Conservation (phyloP, 2,888 invertebrate genomes). For the Dasysyrphus albostriatus region DNA sequence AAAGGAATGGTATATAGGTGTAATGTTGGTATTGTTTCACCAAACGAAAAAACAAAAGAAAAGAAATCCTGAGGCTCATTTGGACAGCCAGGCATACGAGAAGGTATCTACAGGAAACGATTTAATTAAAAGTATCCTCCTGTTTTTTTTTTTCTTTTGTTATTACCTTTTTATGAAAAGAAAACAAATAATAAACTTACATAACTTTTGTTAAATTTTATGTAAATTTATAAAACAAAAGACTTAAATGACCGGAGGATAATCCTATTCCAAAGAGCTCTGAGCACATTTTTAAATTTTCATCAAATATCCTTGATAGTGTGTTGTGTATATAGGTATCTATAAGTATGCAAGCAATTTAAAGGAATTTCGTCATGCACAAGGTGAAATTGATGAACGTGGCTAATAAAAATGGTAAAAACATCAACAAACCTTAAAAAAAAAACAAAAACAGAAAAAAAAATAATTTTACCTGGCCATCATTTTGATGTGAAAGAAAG, state of each 20-base stretch:
- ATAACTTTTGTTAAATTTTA: constrained; percentile 50
- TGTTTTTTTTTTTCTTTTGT: neutral
- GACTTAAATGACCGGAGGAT: constrained; percentile 29
- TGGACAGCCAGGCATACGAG: neutral
- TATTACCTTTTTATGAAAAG: neutral
- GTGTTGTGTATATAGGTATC: neutral
- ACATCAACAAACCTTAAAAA: neutral
- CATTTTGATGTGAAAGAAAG: neutral
- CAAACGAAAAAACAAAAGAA: neutral
- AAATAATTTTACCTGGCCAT: constrained; percentile 23
- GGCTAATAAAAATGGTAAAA: neutral
- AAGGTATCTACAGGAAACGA: constrained; percentile 1
- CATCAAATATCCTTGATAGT: constrained; percentile 3
- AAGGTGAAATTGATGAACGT: neutral
- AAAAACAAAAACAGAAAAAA: no score
- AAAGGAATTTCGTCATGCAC: neutral
- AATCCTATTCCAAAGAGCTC: constrained; percentile 26
- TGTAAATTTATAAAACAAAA: constrained; percentile 52
- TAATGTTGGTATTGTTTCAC: neutral
- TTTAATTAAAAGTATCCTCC: constrained; percentile 60
- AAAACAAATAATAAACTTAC: constrained; percentile 12
- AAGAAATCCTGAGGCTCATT: neutral
- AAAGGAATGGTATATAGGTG: neutral
- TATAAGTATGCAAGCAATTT: neutral
- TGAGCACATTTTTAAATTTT: constrained; percentile 18